Base-by-base conservation (phyloP, 2,888 invertebrate species). In the Drosophila bunnanda region DNA sequence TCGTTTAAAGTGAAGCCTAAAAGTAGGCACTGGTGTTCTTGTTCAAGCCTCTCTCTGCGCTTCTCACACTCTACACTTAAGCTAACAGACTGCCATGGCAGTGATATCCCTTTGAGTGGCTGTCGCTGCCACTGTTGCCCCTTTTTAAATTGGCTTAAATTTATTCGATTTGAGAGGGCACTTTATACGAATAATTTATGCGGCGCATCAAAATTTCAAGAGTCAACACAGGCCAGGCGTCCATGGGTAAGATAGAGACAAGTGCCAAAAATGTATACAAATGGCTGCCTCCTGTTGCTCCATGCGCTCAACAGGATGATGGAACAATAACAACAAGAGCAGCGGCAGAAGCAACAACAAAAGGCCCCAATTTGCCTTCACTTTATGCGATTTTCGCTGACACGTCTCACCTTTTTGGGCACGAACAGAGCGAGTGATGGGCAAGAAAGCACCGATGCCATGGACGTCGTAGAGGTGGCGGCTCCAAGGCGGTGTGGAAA, bases 371-470 rank as follows among this genome's bases (percentile, higher is more conserved):
- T 88, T 88, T 80, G 80, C 77, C 72, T 78, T 77, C 76, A 68
- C 66, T 81, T 85, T 76, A 78, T 83, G 72, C 80, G 88, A 85
- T 79, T 85, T 85, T 71, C 75, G 88, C 80, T 85, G 81, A 85
- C 85, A 78, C 76, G 75, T 81, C 85, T 73, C 88, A 87, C 83
- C 83, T 82, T 82, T 80, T 72, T 54, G 66, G 55, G 66, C 61
- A 61, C 71, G 48, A 55, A 41, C 44, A 30, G 46, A 46, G 48
- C 44, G 52, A 46, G 58, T 67, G 52, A 52, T 36, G 59, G 58
- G 58, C 36, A 54, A 55, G 54, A 70, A 54, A 55, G 43, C 22
- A 25, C 17, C 30, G 44, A 56, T 62, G 41, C 22, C 12, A 12
- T 17, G 17, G 30, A 30, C 30, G 48, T 17, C 28, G 12, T 7